phyloP scores from a whole-genome alignment of 2,113 vertebrate species.

The Hippocampus mohnikei region DNA sequence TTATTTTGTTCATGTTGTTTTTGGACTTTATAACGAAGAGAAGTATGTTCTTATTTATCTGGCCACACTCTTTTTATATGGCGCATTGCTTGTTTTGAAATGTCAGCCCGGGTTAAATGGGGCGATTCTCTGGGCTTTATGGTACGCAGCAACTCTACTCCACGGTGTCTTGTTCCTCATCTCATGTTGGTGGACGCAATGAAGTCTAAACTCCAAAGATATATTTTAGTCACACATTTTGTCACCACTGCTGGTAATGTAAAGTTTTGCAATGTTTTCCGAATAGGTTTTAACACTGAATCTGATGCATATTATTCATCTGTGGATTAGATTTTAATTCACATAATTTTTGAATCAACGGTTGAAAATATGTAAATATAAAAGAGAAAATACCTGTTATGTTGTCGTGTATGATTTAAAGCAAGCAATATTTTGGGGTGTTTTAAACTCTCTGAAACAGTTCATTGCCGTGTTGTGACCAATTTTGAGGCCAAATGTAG shows the following conservation, averaged over 20 bases:
- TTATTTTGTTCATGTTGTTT: neutral
- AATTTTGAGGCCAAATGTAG: neutral
- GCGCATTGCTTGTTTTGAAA: constrained; percentile 1
- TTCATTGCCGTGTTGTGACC: neutral
- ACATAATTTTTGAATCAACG: neutral
- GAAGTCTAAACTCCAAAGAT: constrained; percentile 23
- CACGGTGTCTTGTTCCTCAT: constrained; percentile 8
- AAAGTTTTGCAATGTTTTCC: constrained; percentile 30
- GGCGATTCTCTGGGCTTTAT: constrained; percentile 20
- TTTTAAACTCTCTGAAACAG: neutral
- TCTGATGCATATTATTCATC: neutral
- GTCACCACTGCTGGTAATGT: constrained; percentile 13
- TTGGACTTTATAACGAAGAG: neutral
- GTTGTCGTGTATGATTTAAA: constrained; percentile 9
- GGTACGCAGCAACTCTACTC: constrained; percentile 35
- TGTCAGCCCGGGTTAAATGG: constrained; percentile 43
- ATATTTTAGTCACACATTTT: constrained; percentile 1
- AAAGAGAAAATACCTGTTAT: constrained; percentile 26
- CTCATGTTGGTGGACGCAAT: constrained; percentile 2
- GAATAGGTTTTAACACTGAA: constrained; percentile 6
- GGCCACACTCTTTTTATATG: neutral
- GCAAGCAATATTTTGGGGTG: neutral
- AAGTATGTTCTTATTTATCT: constrained; percentile 1
- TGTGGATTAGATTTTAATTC: constrained; percentile 25
- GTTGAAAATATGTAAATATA: constrained; percentile 54